A percentile compares a stretch with the other conserved stretches of the same genome.
Conservation (phyloP, 2,797 vertebrate species). For the Harpagifer antarcticus region DNA sequence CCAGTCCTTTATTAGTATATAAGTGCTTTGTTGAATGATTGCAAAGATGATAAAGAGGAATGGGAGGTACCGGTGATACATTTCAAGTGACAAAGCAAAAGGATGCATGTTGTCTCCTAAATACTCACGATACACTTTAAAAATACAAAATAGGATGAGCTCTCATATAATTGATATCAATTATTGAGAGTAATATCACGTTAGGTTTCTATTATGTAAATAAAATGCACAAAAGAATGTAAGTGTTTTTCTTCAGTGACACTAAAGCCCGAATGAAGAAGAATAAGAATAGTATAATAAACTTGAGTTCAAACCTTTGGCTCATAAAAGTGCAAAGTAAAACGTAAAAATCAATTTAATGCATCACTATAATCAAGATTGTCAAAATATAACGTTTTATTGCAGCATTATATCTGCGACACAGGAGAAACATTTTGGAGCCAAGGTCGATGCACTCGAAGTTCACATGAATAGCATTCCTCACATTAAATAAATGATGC, state of each 20-base stretch:
- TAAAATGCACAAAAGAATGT: neutral
- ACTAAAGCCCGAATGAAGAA: neutral
- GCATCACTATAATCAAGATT: slow-evolving; percentile 24
- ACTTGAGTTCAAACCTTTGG: neutral
- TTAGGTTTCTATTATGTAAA: neutral
- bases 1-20: too few relatives aligned
- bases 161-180: too few relatives aligned
- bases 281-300: neutral
- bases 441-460: slow-evolving; percentile 12
- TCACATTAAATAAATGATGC: slow-evolving; percentile 33
- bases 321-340: neutral
- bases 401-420: too few relatives aligned
- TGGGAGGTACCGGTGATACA: neutral
- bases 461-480: neutral
- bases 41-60: neutral
- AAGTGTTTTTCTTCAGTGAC: neutral
- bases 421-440: neutral
- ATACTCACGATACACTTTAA: neutral
- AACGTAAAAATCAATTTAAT: neutral
- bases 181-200: neutral
- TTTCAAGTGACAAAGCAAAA: neutral
- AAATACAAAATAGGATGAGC: neutral
- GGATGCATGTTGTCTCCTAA: neutral
- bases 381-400: slow-evolving; percentile 3
- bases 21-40: too few relatives aligned